Evolutionary conservation across 2,888 invertebrate species (phyloP).

Genomic region (Lordiphosa fenestrarum): DNA sequence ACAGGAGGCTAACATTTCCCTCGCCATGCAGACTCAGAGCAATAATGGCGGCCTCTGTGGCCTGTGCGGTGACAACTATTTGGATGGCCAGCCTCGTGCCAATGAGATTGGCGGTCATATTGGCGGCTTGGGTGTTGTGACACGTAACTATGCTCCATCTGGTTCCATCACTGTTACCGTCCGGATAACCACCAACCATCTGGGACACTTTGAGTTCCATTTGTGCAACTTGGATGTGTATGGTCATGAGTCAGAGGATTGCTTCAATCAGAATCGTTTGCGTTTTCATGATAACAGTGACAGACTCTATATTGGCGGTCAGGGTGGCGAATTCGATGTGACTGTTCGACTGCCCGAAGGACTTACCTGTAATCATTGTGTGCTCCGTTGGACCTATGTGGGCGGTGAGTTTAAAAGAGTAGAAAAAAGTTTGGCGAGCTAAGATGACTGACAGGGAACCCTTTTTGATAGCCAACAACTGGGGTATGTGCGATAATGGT

Average conservation of each 20-base stretch:
- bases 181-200: slow-evolving; percentile 81
- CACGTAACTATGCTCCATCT: slow-evolving; percentile 74
- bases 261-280: slow-evolving; percentile 81
- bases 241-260: slow-evolving; percentile 81
- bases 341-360: slow-evolving; percentile 78
- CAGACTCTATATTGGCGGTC: slow-evolving; percentile 51
- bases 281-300: slow-evolving; percentile 73
- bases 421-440: too few relatives aligned
- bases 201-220: slow-evolving; percentile 81
- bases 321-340: slow-evolving; percentile 67
- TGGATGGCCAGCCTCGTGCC: slow-evolving; percentile 79
- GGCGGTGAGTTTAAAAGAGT: slow-evolving; percentile 69
- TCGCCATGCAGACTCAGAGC: slow-evolving; percentile 76
- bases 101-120: slow-evolving; percentile 82
- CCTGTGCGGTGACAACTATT: slow-evolving; percentile 82
- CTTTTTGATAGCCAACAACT: slow-evolving; percentile 79
- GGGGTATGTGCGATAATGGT: slow-evolving; percentile 81
- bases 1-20: not conserved
- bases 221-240: slow-evolving; percentile 81
- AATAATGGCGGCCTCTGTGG: slow-evolving; percentile 81
- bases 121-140: slow-evolving; percentile 81
- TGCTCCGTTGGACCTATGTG: slow-evolving; percentile 82
- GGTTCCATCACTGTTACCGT: slow-evolving; percentile 70
- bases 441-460: not conserved
- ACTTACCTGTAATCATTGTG: slow-evolving; percentile 82